Percentiles rank a stretch among this genome's conserved stretches.
phyloP scores from a whole-genome alignment of 2,113 vertebrate genomes.

The Plectropomus leopardus region DNA sequence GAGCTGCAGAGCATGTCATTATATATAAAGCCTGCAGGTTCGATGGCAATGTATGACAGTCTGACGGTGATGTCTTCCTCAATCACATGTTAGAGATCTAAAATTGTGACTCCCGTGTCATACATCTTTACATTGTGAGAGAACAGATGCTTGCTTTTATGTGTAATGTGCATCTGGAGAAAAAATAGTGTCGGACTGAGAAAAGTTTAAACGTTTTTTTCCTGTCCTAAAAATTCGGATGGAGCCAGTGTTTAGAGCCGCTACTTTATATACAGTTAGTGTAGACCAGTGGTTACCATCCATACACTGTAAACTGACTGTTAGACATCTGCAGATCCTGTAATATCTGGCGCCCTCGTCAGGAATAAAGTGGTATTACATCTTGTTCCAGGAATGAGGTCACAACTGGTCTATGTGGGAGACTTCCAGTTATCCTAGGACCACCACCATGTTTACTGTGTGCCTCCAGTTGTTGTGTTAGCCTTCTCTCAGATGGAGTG shows the following conservation, averaged over 20 bases:
- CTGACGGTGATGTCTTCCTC: no score
- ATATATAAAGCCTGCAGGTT: background rate
- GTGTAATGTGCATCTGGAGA: no score
- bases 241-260: no score
- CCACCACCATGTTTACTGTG: constrained; percentile 29
- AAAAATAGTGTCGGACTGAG: no score
- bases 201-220: no score
- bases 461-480: constrained; percentile 54
- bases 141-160: background rate
- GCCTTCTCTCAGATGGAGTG: constrained; percentile 30
- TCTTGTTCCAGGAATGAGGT: constrained; percentile 43
- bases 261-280: background rate
- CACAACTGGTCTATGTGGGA: constrained; percentile 34
- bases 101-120: background rate
- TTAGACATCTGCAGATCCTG: background rate
- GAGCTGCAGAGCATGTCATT: background rate
- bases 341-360: constrained; percentile 65
- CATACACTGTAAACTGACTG: background rate
- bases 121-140: background rate
- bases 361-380: constrained; percentile 8
- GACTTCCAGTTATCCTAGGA: constrained; percentile 50
- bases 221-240: no score
- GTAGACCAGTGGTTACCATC: background rate
- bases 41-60: background rate
- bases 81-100: background rate